Evolutionary conservation across 2,888 invertebrate genomes (phyloP).

Genomic region (Phyto melanocephala): DNA sequence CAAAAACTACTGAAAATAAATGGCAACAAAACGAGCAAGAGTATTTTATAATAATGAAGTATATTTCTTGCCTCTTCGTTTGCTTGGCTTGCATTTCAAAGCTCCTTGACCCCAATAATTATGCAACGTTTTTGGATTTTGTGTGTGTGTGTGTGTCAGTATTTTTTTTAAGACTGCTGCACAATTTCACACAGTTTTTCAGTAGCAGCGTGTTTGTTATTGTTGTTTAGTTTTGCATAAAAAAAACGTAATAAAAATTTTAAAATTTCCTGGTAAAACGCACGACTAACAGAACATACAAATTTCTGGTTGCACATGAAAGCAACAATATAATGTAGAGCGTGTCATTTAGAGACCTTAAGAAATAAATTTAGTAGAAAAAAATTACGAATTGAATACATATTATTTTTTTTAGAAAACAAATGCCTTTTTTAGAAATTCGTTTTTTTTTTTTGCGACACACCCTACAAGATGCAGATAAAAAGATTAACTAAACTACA

Average conservation of each 20-base stretch:
- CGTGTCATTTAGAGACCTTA: slow-evolving; percentile 19
- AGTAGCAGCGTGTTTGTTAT: neutral
- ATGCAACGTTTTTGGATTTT: slow-evolving; percentile 45
- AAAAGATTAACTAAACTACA: too few relatives aligned
- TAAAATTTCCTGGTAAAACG: slow-evolving; percentile 10
- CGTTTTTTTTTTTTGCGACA: too few relatives aligned
- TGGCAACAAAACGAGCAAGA: neutral
- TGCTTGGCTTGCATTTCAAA: neutral
- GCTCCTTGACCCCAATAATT: slow-evolving; percentile 65
- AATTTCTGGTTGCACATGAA: neutral
- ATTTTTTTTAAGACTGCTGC: slow-evolving; percentile 24
- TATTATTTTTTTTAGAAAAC: too few relatives aligned
- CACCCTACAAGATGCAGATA: too few relatives aligned
- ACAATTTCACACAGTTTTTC: slow-evolving; percentile 22
- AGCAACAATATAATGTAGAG: neutral
- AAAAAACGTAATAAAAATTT: slow-evolving; percentile 30
- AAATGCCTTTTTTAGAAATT: too few relatives aligned
- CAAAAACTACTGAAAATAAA: neutral
- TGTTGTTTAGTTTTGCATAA: neutral
- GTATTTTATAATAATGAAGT: slow-evolving; percentile 41
- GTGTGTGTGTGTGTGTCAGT: neutral
- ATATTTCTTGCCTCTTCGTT: neutral
- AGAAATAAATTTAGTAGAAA: neutral
- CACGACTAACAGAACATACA: neutral
- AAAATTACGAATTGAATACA: too few relatives aligned